Evolutionary conservation across 2,113 vertebrate genomes (phyloP), one percentile per base, ranked within the genome.

Genomic region (Sitta europaea): DNA sequence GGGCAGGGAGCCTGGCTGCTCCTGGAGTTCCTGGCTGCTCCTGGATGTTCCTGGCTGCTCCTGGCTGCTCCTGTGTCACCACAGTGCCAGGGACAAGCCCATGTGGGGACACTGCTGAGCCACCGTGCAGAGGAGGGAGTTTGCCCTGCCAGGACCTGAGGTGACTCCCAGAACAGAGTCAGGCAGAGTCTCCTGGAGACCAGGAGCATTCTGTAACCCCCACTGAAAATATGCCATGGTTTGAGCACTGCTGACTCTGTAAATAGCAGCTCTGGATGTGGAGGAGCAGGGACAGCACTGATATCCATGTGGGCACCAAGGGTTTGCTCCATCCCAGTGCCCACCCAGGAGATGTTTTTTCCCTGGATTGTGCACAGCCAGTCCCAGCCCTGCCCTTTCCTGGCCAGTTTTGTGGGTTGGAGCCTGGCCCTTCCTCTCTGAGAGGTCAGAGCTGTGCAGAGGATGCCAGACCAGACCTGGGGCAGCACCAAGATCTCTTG

Each of bases 321-420:
- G 0, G 21, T 79, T 57, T 16, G 18, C 65, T 90, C 65, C 16
- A 5, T 86, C 66, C 67, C 19, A 8, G 68, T 8, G 42, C 20
- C n/a, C n/a, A n/a, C n/a, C n/a, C n/a, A n/a, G n/a, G n/a, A n/a
- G n/a, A n/a, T n/a, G n/a, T n/a, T n/a, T n/a, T n/a, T n/a, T n/a
- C n/a, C n/a, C n/a, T n/a, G n/a, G n/a, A n/a, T n/a, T n/a, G n/a
- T n/a, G n/a, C n/a, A n/a, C 14, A 43, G 63, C 22, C 6, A 4
- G 45, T 23, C 45, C 54, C 65, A 86, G 54, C 61, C 45, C 55
- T 14, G 54, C 31, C 68, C 68, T 66, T 72, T 47, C 78, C 28
- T 6, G 9, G 14, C 33, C 2, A 1, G 6, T 42, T 74, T n/a
- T 35, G 35, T 48, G 66, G 19, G 31, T 77, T 0, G 0, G 25